Conservation (phyloP, 2,797 vertebrate genomes). For the Antrozous pallidus region DNA sequence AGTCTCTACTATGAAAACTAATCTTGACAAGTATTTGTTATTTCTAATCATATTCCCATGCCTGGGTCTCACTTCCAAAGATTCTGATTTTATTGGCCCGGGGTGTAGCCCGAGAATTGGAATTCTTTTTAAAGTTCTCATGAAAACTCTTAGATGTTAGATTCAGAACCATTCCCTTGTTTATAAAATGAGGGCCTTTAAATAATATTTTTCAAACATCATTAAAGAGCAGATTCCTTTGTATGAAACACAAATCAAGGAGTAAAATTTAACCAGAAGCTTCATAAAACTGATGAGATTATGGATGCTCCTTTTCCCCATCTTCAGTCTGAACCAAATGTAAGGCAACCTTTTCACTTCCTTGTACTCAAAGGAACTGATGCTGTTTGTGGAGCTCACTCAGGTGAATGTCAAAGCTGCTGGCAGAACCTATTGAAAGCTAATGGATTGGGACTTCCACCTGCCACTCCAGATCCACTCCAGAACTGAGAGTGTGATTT, state of each 20-base stretch:
- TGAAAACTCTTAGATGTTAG: not conserved
- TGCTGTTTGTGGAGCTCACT: not conserved
- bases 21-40: not conserved
- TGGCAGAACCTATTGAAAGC: not conserved
- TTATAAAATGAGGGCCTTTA: not conserved
- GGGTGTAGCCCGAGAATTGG: not conserved
- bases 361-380: too few relatives aligned
- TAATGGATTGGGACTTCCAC: not conserved
- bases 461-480: not conserved
- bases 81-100: not conserved
- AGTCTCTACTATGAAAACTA: not conserved
- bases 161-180: not conserved
- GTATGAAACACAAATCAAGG: not conserved
- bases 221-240: not conserved
- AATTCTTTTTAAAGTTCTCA: not conserved
- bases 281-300: not conserved
- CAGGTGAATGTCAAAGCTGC: not conserved
- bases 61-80: not conserved
- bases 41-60: not conserved
- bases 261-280: not conserved
- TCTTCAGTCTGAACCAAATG: too few relatives aligned
- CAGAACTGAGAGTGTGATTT: not conserved
- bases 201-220: not conserved
- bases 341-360: too few relatives aligned
- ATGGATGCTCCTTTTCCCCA: too few relatives aligned